phyloP scores from a whole-genome alignment of 2,797 vertebrate genomes.

The Rhinatrema bivittatum region DNA sequence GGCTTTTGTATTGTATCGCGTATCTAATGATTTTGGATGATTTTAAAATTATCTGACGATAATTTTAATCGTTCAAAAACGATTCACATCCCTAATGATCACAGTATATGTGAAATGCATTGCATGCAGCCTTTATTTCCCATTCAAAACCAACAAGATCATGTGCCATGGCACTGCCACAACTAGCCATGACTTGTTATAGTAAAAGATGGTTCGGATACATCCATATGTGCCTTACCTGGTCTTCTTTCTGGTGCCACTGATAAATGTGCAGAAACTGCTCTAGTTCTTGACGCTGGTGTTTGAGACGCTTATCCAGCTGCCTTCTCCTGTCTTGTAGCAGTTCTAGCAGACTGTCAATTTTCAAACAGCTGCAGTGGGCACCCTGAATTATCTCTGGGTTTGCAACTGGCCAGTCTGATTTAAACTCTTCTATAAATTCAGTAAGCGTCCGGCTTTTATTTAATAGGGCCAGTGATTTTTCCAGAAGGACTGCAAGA shows the following conservation, averaged over 20 bases:
- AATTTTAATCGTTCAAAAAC: too few relatives aligned
- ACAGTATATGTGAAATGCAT: too few relatives aligned
- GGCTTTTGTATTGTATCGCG: too few relatives aligned
- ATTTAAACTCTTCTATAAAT: constrained; percentile 71
- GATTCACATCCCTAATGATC: too few relatives aligned
- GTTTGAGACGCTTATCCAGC: constrained; percentile 59
- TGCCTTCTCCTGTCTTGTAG: constrained; percentile 79
- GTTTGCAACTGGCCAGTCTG: constrained; percentile 57
- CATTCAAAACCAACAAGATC: too few relatives aligned
- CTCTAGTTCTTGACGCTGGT: constrained; percentile 48
- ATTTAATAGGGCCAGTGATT: constrained; percentile 72
- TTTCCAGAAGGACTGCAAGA: constrained; percentile 69
- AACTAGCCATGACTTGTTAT: too few relatives aligned
- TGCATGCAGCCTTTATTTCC: too few relatives aligned
- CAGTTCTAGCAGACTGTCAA: constrained; percentile 75
- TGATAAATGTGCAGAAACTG: constrained; percentile 47
- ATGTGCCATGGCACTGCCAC: too few relatives aligned
- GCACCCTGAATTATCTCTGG: constrained; percentile 50
- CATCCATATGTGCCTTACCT: constrained; percentile 54
- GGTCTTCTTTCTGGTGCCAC: constrained; percentile 61
- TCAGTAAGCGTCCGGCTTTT: constrained; percentile 72
- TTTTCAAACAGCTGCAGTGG: constrained; percentile 61
- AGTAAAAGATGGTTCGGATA: too few relatives aligned
- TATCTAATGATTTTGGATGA: too few relatives aligned
- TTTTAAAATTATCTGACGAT: too few relatives aligned